These are phyloP conservation scores for Nansenia antarctica DNA, from an alignment of 2,113 vertebrate genomes.

Conservation along the genomic window DNA sequence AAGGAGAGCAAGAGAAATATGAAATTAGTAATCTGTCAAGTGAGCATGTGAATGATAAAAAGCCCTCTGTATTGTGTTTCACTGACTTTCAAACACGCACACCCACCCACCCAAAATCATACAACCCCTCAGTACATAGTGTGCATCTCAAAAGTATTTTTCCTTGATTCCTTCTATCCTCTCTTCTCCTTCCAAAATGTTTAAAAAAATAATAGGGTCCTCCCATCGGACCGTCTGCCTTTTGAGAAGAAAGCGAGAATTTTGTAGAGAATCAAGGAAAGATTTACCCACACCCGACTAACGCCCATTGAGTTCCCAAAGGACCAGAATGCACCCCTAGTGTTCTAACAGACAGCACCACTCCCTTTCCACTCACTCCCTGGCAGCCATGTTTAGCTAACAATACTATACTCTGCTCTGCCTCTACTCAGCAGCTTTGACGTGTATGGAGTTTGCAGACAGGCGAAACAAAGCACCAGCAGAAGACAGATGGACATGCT, in stretches of 20 bases:
- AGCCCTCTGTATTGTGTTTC: constrained; percentile 18
- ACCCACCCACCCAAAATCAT: not conserved
- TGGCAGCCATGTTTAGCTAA: not conserved
- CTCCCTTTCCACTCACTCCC: not conserved
- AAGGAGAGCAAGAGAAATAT: constrained; percentile 2
- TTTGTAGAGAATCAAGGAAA: no score
- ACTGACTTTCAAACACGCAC: not conserved
- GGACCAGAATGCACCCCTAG: not conserved
- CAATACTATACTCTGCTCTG: not conserved
- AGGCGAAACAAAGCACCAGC: not conserved
- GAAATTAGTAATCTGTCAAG: constrained; percentile 28
- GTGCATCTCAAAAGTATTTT: no score
- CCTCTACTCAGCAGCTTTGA: not conserved
- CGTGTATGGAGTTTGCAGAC: not conserved
- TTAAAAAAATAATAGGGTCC: no score
- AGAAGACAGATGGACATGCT: constrained; percentile 11
- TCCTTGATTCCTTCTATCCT: no score
- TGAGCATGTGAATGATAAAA: constrained; percentile 13
- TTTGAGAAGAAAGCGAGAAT: no score
- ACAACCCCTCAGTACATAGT: not conserved
- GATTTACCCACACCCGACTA: no score
- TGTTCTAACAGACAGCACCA: not conserved
- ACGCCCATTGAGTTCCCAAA: not conserved
- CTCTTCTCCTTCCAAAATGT: no score
- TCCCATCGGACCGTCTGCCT: no score